Conservation (phyloP, 2,797 vertebrate genomes). For the Ceryle rudis region DNA sequence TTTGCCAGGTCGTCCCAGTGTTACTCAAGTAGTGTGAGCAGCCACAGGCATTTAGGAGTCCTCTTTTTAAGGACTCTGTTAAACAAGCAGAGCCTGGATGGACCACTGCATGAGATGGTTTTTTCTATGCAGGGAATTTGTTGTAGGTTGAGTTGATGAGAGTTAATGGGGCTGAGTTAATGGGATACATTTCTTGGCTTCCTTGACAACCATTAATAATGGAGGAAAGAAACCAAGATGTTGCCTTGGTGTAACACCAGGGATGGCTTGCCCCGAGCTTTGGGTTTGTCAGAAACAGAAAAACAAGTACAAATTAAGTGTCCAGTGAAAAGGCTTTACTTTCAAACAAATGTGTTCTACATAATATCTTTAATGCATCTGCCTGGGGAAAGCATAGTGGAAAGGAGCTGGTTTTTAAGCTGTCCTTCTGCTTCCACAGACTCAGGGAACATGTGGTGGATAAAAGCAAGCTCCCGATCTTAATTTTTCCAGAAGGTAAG, state of each 20-base stretch:
- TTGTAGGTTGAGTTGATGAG: not conserved
- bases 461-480: conserved; percentile 91
- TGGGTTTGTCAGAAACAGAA: not conserved
- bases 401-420: not conserved
- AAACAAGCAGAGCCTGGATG: not conserved
- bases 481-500: conserved; percentile 98
- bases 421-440: conserved; percentile 76
- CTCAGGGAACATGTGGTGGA: conserved; percentile 89
- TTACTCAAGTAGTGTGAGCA: not conserved
- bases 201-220: not conserved
- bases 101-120: not conserved
- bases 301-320: not conserved
- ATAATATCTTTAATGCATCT: not conserved
- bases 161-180: not conserved
- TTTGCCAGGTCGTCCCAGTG: not conserved
- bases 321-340: not conserved
- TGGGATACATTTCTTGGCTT: not conserved
- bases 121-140: not conserved
- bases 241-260: not conserved
- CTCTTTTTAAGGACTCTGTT: not conserved
- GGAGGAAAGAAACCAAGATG: not conserved
- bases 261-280: not conserved
- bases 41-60: not conserved
- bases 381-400: not conserved
- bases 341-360: not conserved